Base-by-base conservation (phyloP, 2,888 invertebrate genomes). In the Zele albiditarsus region DNA sequence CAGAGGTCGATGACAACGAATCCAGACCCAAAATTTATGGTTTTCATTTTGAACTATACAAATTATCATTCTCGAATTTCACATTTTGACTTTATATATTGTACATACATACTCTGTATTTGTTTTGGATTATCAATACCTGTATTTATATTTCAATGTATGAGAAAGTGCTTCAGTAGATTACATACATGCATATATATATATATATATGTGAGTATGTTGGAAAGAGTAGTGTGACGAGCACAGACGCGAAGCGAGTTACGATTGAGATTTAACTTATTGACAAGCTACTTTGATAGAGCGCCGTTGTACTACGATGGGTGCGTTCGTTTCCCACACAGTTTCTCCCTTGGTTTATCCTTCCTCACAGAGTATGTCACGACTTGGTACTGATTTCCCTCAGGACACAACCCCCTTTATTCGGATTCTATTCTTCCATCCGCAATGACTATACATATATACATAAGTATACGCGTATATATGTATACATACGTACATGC, bases 221-320 rank as follows among this genome's bases (percentile, higher is more conserved):
- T 69, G 38, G 38, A 12, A 38, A 38, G 38, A 38, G 38, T 28
- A 71, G 28, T 66, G 63, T 33, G 73, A 69, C 57, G 60, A 68
- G 65, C 33, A 63, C 81, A 85, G 82, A 85, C 84, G 85, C 83
- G 84, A 86, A 85, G 81, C 81, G 88, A 88, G 87, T 87, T 88
- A 86, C 86, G 87, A 89, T 89, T 88, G 88, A 88, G 88, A 89
- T 89, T 89, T 88, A 89, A 88, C 85, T 89, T 89, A 89, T 89
- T 88, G 89, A 88, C 88, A 89, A 89, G 89, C 85, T 87, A 87
- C 88, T 89, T 87, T 87, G 85, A 86, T 80, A 84, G 86, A 84
- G 84, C 87, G 33, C 28, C 60, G 31, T 12, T 16, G 31, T 63
- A 31, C 33, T 5, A 16, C 31, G 31, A n/a, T 8, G 20, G 8